Percentiles rank a stretch among this genome's conserved stretches.
Conservation (phyloP, 1,140 invertebrate species). For the Aphaenogaster floridana region DNA sequence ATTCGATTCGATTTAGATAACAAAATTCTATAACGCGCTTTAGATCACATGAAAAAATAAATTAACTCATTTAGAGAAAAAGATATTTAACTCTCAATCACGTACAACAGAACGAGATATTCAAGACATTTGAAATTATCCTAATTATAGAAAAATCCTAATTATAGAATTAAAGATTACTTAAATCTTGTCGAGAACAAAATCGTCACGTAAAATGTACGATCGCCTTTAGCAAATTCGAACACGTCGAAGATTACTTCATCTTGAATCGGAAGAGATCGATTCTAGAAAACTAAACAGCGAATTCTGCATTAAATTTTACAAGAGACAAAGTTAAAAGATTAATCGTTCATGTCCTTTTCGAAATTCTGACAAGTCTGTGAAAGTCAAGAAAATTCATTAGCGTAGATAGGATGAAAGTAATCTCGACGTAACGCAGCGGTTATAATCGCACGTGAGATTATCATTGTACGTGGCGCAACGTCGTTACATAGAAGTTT, state of each 20-base stretch:
- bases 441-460: conserved; percentile 27
- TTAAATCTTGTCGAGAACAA: background rate
- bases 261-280: background rate
- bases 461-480: conserved; percentile 74
- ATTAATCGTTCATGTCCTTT: background rate
- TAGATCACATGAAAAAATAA: background rate
- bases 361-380: background rate
- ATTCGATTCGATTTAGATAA: conserved; percentile 1
- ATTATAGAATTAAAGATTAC: background rate
- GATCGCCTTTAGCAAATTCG: conserved; percentile 28
- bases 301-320: conserved; percentile 2
- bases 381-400: background rate
- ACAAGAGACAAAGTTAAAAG: background rate
- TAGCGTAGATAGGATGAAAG: conserved; percentile 22
- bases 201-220: conserved; percentile 6
- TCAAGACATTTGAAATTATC: background rate
- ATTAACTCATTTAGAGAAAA: background rate
- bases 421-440: conserved; percentile 62
- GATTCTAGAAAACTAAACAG: background rate
- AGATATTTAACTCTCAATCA: background rate
- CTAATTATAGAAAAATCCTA: background rate
- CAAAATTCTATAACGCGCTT: background rate
- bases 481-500: conserved; percentile 79
- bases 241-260: conserved; percentile 38
- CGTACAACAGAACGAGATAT: background rate